Base-by-base conservation (phyloP, 35 echinoderm and acorn worm species). In the Apostichopus japonicus region DNA sequence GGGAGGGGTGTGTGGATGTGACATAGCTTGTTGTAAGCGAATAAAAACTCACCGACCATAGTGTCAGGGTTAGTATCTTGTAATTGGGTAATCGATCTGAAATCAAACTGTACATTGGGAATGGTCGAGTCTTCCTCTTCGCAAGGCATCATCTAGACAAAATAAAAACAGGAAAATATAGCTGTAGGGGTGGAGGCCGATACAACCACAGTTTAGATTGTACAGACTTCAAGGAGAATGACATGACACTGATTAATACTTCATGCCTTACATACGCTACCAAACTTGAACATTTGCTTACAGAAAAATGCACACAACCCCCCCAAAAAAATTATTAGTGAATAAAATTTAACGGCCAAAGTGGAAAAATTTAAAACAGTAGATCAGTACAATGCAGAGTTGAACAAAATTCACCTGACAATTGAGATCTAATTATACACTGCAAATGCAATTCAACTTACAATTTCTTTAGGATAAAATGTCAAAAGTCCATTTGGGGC, bases 91-190 rank as follows among this genome's bases (percentile, higher is more conserved):
- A 99, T 95, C n/a, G 80, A 88, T 78, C 77, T 94, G 86, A 96
- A 99, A 65, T 99, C 95, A 93, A 95, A 96, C 71, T 94, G 93
- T 24, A 96, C 82, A 23, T 76, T 79, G 17, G 97, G 97, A 65
- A 99, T 96, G 27, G 91, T 52, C 44, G 78, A 86, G 21, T 92
- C 90, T 57, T 96, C 95, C 16, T 96, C 97, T 33, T 95, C 97
- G 57, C 91, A 92, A 7, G 92, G 93, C 15, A 89, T 78, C 63
- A 91, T 78, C 90, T 91, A 52, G 54, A 91, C 24, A 4, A 16
- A 44, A 44, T 44, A 17, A 58, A 55, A 23, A 15, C 17, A 77
- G 11, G 55, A 55, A 79, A 78, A 23, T 78, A 17, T 23, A 17
- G 17, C 0, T 1, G 10, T 13, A 78, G 33, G 77, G 8, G 77